Percentiles rank a stretch among this genome's conserved stretches.
These are phyloP conservation scores for Trichomalopsis sarcophagae DNA, from an alignment of 1,140 invertebrate species.

Conservation along the genomic window DNA sequence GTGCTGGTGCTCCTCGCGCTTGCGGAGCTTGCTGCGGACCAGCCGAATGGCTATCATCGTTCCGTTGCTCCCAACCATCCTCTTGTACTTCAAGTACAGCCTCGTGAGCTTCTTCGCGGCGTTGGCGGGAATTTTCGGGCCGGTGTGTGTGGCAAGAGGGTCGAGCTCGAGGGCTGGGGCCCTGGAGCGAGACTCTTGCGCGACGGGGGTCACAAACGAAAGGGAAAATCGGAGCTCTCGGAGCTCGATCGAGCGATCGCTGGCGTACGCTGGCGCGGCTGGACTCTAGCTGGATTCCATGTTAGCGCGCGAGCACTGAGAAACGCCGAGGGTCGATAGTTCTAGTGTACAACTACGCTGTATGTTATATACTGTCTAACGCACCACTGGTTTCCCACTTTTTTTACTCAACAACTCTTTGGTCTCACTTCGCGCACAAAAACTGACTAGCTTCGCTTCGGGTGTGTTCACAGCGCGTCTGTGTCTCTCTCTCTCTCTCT, in stretches of 20 bases:
- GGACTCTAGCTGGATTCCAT: background rate
- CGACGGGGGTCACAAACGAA: background rate
- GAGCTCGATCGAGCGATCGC: too few species aligned
- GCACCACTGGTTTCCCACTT: background rate
- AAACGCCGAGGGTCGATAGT: background rate
- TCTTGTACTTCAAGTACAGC: slow-evolving; percentile 71
- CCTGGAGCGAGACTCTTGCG: background rate
- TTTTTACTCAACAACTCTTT: background rate
- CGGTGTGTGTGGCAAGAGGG: slow-evolving; percentile 16
- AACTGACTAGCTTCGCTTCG: slow-evolving; percentile 13
- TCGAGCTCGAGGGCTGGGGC: background rate
- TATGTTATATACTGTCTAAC: background rate
- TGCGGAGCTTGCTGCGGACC: slow-evolving; percentile 90
- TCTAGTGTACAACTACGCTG: background rate
- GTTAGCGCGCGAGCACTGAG: background rate
- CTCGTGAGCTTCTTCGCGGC: slow-evolving; percentile 63
- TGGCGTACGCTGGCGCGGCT: too few species aligned
- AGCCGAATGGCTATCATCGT: slow-evolving; percentile 89
- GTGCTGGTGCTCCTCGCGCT: slow-evolving; percentile 82
- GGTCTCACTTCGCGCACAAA: background rate
- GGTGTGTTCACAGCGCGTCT: slow-evolving; percentile 23
- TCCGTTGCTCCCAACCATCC: slow-evolving; percentile 87
- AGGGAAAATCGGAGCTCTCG: background rate
- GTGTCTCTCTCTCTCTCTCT: slow-evolving; percentile 27
- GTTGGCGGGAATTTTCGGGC: slow-evolving; percentile 62